Evolutionary conservation across 2,888 invertebrate species (phyloP).

Genomic region (Fragum fragum): DNA sequence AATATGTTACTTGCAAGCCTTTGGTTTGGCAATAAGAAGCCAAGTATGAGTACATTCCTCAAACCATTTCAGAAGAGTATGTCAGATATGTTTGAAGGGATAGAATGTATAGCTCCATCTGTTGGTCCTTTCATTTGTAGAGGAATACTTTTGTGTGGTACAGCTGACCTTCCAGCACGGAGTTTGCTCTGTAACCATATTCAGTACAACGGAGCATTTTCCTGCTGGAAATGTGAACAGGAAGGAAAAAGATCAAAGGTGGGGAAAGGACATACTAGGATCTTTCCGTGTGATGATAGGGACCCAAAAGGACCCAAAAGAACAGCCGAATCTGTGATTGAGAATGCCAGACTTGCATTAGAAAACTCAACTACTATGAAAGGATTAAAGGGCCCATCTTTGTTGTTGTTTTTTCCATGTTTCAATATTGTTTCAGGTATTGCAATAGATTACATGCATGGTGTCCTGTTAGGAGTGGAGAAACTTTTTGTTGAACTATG

Average conservation of each 20-base stretch:
- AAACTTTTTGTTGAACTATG: no score
- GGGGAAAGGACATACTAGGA: neutral
- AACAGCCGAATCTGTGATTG: neutral
- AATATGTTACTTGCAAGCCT: conserved; percentile 18
- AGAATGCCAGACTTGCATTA: neutral
- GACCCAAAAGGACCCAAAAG: neutral
- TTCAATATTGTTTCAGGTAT: no score
- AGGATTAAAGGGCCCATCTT: neutral
- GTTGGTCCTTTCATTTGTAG: neutral
- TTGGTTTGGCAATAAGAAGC: conserved; percentile 30
- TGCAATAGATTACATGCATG: no score
- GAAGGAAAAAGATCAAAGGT: neutral
- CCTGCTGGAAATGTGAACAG: neutral
- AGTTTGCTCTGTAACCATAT: neutral
- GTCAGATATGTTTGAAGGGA: conserved; percentile 26
- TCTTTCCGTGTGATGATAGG: neutral
- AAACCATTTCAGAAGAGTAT: conserved; percentile 21
- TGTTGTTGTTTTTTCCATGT: conserved; percentile 46
- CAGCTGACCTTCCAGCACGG: neutral
- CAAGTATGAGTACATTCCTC: conserved; percentile 1
- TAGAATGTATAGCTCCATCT: neutral
- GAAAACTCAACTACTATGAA: neutral
- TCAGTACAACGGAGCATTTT: neutral
- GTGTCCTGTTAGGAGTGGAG: no score
- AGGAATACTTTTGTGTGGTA: neutral